phyloP scores from a whole-genome alignment of 92 coral and sea anemone species.

The Siderastrea siderea region DNA sequence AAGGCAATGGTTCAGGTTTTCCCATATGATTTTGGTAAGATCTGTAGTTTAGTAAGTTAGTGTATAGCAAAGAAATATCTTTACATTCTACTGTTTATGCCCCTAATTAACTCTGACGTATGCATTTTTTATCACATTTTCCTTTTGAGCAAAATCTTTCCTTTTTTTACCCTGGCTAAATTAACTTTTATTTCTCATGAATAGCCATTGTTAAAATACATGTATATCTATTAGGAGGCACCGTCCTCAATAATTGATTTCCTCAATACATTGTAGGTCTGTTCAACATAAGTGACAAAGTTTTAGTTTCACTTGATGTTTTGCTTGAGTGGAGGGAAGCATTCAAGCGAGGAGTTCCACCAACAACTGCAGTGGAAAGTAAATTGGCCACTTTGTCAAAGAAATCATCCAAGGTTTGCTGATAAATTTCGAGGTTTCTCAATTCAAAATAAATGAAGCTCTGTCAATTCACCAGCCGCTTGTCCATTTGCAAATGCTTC shows the following conservation, averaged over 20 bases:
- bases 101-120: no score
- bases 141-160: no score
- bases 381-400: conserved; percentile 25
- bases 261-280: conserved; percentile 16
- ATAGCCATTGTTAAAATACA: no score
- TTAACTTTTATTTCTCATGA: no score
- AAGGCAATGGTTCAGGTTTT: not conserved
- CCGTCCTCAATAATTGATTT: not conserved
- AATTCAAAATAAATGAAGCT: not conserved
- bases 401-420: conserved; percentile 1
- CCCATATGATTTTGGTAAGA: not conserved
- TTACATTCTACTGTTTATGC: no score
- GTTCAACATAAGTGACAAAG: conserved; percentile 59
- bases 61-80: no score
- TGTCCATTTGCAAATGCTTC: no score
- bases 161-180: no score
- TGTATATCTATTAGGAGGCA: no score
- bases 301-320: conserved; percentile 47
- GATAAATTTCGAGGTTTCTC: not conserved
- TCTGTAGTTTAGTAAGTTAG: not conserved
- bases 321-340: conserved; percentile 59
- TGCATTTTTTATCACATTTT: no score
- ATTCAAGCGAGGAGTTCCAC: conserved; percentile 56
- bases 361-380: conserved; percentile 41
- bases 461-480: no score